Conservation (phyloP, 2,113 vertebrate species). For the Trogon melanurus region DNA sequence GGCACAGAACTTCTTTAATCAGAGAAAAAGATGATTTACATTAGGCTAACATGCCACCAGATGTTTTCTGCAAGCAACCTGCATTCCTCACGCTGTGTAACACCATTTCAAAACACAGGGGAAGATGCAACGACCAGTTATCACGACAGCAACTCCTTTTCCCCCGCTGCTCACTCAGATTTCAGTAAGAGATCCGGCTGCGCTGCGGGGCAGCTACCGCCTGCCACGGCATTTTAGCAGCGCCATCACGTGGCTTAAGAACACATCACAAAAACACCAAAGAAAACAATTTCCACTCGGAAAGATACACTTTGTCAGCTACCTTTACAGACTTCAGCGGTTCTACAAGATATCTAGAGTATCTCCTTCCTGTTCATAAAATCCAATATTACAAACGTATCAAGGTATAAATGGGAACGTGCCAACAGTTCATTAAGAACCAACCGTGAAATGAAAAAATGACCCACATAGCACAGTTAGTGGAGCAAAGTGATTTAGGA, state of each 20-base stretch:
- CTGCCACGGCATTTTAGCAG: not conserved
- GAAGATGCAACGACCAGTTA: not conserved
- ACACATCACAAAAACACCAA: not conserved
- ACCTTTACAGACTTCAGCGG: not conserved
- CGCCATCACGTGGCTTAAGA: constrained; percentile 14
- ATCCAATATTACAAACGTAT: not conserved
- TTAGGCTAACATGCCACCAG: not conserved
- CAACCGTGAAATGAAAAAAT: not conserved
- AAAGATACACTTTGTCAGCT: not conserved
- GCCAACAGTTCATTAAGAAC: not conserved
- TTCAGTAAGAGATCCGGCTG: not conserved
- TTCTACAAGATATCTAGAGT: not conserved
- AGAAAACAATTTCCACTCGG: not conserved
- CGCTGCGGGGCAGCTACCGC: not conserved
- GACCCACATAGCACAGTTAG: not conserved
- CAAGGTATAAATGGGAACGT: not conserved
- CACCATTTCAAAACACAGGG: not conserved
- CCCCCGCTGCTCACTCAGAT: fast-evolving
- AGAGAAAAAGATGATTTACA: not conserved
- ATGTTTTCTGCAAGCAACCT: not conserved
- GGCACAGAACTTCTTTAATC: not conserved
- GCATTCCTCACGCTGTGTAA: not conserved
- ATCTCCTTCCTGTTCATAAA: not conserved
- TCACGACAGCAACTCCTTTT: not conserved
- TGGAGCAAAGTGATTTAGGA: not conserved